Evolutionary conservation across 2,888 invertebrate species (phyloP).

Genomic region (Ernsta delagoae): DNA sequence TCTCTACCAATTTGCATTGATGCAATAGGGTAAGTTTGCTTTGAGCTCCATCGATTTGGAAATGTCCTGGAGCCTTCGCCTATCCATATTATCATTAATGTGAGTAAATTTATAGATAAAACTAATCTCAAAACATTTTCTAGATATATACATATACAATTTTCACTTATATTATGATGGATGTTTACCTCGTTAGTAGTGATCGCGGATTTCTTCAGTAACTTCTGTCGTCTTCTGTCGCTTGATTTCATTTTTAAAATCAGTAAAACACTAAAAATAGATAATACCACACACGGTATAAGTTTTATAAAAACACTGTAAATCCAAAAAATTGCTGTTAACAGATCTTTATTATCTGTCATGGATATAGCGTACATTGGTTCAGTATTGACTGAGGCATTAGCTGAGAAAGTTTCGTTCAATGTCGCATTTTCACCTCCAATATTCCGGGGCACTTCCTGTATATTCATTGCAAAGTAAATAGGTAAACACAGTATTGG

Average conservation of each 20-base stretch:
- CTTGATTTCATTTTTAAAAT: constrained; percentile 92
- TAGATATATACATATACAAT: too few relatives aligned
- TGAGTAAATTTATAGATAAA: background rate
- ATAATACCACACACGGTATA: constrained; percentile 94
- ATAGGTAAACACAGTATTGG: constrained; percentile 94
- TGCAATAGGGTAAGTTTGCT: background rate
- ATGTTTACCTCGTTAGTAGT: constrained; percentile 66
- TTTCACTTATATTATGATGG: too few relatives aligned
- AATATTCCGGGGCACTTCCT: constrained; percentile 59
- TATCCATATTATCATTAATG: background rate
- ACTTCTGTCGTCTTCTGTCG: constrained; percentile 90
- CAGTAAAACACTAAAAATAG: constrained; percentile 91
- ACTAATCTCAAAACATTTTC: background rate
- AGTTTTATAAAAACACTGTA: constrained; percentile 97
- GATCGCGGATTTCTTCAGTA: constrained; percentile 81
- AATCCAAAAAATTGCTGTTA: constrained; percentile 93
- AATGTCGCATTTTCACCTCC: constrained; percentile 54
- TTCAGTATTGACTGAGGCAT: constrained; percentile 58
- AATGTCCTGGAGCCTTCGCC: too few relatives aligned
- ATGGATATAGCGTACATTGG: constrained; percentile 88
- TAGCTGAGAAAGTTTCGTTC: constrained; percentile 53
- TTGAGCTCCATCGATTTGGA: background rate
- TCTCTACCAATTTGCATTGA: background rate
- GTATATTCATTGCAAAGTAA: constrained; percentile 91
- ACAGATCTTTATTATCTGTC: constrained; percentile 86